Evolutionary conservation across 2,797 vertebrate species (phyloP).

Genomic region (Graptemys geographica): DNA sequence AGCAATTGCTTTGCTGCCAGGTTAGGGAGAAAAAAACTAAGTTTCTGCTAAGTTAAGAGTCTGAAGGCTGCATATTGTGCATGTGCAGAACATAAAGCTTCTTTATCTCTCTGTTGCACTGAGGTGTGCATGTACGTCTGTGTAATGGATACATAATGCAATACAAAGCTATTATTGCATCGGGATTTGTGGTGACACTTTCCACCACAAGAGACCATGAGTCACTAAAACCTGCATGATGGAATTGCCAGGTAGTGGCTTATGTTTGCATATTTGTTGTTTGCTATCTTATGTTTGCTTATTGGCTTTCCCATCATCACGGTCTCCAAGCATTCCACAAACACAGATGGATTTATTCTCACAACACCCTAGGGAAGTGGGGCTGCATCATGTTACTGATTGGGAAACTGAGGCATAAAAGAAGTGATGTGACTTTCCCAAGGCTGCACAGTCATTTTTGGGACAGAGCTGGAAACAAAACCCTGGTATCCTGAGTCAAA

Average conservation of each 20-base stretch:
- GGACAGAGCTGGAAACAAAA: slow-evolving; percentile 13
- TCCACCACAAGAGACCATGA: slow-evolving; percentile 12
- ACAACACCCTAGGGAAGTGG: not conserved
- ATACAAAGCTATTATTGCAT: slow-evolving; percentile 22
- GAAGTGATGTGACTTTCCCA: slow-evolving; percentile 7
- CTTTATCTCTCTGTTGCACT: not conserved
- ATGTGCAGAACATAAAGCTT: not conserved
- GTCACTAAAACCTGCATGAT: slow-evolving; percentile 35
- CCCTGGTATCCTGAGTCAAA: slow-evolving; percentile 46
- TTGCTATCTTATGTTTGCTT: not conserved
- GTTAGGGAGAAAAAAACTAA: not conserved
- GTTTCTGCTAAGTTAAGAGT: not conserved
- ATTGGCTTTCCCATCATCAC: not conserved
- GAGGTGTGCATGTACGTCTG: not conserved
- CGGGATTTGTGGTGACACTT: not conserved
- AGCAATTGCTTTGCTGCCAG: slow-evolving; percentile 27
- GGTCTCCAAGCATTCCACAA: not conserved
- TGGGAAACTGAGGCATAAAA: not conserved
- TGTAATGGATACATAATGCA: not conserved
- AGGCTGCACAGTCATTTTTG: slow-evolving; percentile 23
- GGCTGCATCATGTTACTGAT: rapidly evolving
- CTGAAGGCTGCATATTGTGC: not conserved
- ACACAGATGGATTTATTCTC: not conserved
- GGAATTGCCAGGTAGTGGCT: not conserved
- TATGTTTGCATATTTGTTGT: slow-evolving; percentile 12